These are phyloP conservation scores for Agrochola macilenta DNA, from an alignment of 2,888 invertebrate species.

Conservation along the genomic window DNA sequence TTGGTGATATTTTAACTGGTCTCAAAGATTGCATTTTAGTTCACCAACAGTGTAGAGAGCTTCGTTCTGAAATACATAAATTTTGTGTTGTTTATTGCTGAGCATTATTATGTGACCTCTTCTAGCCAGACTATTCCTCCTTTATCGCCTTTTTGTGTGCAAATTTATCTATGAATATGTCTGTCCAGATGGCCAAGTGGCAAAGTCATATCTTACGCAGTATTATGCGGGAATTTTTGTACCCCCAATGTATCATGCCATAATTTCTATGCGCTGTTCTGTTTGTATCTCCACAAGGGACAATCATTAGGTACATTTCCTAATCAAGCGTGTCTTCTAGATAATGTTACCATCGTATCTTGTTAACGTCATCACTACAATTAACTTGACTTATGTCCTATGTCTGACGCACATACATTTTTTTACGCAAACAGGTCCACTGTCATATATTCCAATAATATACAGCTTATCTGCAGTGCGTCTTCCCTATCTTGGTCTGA, in stretches of 20 bases:
- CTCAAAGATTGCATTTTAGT: background rate
- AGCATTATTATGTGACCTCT: background rate
- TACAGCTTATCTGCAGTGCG: conserved; percentile 34
- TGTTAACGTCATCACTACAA: conserved; percentile 36
- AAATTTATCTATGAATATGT: background rate
- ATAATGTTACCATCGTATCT: conserved; percentile 24
- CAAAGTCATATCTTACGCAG: background rate
- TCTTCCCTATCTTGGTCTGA: conserved; percentile 37
- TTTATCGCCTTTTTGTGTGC: background rate
- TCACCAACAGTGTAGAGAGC: too few relatives aligned
- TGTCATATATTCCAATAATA: conserved; percentile 21
- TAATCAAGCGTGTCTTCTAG: conserved; percentile 3
- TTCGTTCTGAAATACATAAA: background rate
- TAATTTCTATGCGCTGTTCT: background rate
- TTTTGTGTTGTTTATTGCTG: background rate
- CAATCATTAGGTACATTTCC: conserved; percentile 8
- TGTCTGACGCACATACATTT: conserved; percentile 49
- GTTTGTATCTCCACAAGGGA: background rate
- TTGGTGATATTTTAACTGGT: conserved; percentile 8
- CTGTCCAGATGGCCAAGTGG: background rate
- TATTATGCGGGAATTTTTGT: background rate
- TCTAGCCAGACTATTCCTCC: background rate
- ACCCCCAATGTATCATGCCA: background rate
- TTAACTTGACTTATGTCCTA: conserved; percentile 41
- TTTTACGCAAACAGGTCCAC: conserved; percentile 14